These are phyloP conservation scores for Potamilus streckersoni DNA, from an alignment of 1,140 invertebrate genomes.

Conservation along the genomic window DNA sequence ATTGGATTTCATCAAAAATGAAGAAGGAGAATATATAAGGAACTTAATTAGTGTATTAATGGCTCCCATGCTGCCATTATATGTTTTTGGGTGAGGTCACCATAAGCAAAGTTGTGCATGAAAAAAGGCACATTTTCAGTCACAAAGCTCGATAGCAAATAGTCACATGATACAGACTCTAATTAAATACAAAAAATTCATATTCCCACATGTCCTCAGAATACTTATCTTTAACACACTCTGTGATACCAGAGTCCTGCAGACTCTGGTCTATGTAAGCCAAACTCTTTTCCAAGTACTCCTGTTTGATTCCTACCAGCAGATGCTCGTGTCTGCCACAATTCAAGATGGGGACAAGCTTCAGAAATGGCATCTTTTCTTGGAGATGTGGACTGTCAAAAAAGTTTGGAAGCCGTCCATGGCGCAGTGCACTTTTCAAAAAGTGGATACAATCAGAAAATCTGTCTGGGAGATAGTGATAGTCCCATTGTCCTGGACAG, in stretches of 20 bases:
- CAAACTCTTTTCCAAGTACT: slow-evolving; percentile 41
- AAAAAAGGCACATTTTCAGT: no score
- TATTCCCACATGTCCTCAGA: slow-evolving; percentile 60
- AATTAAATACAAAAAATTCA: slow-evolving; percentile 58
- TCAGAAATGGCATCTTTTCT: slow-evolving; percentile 46
- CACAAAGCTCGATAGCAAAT: no score
- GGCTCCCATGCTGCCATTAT: no score
- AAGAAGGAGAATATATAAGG: no score
- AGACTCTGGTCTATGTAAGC: slow-evolving; percentile 45
- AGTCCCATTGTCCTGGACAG: slow-evolving; percentile 43
- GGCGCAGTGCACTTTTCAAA: slow-evolving; percentile 42
- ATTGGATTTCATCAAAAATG: no score
- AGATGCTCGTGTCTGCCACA: slow-evolving; percentile 50
- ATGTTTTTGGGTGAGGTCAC: no score
- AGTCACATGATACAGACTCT: background rate
- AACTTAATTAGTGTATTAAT: no score
- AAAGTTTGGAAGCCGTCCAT: slow-evolving; percentile 50
- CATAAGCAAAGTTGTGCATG: no score
- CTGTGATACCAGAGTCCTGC: slow-evolving; percentile 42
- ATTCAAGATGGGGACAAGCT: slow-evolving; percentile 33
- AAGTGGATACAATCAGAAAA: slow-evolving; percentile 56
- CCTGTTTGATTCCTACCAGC: slow-evolving; percentile 35
- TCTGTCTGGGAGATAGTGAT: slow-evolving; percentile 41
- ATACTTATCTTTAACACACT: slow-evolving; percentile 55
- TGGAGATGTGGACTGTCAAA: slow-evolving; percentile 53